Evolutionary conservation across 1,140 invertebrate genomes (phyloP).

Genomic region (Physella acuta): DNA sequence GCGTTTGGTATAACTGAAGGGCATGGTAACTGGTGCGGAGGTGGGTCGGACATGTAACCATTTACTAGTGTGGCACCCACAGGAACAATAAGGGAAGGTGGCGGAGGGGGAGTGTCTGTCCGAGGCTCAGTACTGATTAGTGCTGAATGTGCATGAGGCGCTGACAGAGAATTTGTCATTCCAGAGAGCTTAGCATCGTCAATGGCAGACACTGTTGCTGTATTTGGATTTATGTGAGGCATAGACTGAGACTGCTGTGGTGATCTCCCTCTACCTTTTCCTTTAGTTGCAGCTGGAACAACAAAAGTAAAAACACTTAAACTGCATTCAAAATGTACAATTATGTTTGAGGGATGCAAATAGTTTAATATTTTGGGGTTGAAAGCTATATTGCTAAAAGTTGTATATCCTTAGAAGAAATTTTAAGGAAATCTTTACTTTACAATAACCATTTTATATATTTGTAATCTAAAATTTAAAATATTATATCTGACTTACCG

Average conservation of each 20-base stretch:
- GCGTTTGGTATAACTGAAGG: background rate
- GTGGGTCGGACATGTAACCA: conserved; percentile 23
- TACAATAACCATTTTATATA: background rate
- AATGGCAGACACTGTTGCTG: background rate
- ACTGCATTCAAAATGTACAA: no score
- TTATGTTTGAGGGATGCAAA: no score
- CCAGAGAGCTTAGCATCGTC: background rate
- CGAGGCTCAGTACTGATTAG: background rate
- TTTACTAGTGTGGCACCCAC: background rate
- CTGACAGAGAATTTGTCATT: conserved; percentile 15
- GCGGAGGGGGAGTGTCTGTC: conserved; percentile 7
- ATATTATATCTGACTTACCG: conserved; percentile 27
- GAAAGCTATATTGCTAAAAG: no score
- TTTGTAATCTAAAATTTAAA: background rate
- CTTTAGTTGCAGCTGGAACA: no score
- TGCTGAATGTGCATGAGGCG: conserved; percentile 9
- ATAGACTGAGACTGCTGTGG: conserved; percentile 19
- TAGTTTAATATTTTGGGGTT: no score
- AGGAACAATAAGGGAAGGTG: no score
- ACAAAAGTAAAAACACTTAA: no score
- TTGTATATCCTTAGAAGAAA: no score
- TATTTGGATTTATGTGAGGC: background rate
- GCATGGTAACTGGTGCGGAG: conserved; percentile 4
- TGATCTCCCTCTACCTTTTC: background rate
- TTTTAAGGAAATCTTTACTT: no score